phyloP scores from a whole-genome alignment of 2,888 invertebrate species.

The Uropetala carovei region DNA sequence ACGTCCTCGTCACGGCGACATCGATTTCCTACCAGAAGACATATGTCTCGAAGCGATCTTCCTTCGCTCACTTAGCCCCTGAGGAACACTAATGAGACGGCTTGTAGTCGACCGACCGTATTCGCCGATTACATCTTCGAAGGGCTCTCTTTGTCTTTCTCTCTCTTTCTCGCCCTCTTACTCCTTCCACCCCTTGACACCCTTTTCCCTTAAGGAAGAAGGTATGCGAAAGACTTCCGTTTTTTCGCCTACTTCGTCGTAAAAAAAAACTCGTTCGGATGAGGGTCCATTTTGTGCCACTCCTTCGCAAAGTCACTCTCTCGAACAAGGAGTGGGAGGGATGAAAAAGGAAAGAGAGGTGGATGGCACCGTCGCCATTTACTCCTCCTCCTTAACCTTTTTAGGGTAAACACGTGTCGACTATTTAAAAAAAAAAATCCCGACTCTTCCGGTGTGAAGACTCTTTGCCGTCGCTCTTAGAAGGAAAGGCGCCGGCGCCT shows the following conservation, averaged over 20 bases:
- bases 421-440: too few species aligned
- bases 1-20: background rate
- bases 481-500: too few species aligned
- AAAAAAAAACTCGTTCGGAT: background rate
- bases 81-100: constrained; percentile 1
- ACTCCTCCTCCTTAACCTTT: too few species aligned
- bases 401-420: too few species aligned
- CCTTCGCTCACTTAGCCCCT: background rate
- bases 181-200: background rate
- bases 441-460: too few species aligned
- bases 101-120: background rate
- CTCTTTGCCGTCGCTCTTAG: too few species aligned
- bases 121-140: constrained; percentile 9
- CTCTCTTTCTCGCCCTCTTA: background rate
- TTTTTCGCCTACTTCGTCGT: background rate
- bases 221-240: background rate
- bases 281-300: background rate
- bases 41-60: constrained; percentile 6
- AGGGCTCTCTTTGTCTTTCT: background rate
- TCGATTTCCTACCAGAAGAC: background rate
- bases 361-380: background rate
- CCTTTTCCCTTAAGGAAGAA: background rate
- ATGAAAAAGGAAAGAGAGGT: background rate
- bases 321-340: background rate
- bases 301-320: background rate